phyloP scores from a whole-genome alignment of 2,888 invertebrate genomes.

The Athalia cordata region DNA sequence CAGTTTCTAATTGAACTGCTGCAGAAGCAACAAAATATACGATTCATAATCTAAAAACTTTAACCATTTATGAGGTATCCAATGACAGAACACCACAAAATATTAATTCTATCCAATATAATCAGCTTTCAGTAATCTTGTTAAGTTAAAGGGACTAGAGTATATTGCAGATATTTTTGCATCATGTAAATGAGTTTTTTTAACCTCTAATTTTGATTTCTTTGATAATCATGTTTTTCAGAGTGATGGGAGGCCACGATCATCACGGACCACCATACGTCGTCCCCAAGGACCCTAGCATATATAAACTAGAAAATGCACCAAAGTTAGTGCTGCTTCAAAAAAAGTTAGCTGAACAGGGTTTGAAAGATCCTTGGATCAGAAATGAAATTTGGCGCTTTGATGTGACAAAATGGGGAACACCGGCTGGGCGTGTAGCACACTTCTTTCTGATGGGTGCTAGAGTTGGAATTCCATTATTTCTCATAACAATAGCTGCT shows the following conservation, averaged over 20 bases:
- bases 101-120: too few relatives aligned
- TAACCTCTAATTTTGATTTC: not conserved
- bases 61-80: too few relatives aligned
- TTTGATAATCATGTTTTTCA: slow-evolving; percentile 4
- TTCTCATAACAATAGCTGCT: slow-evolving; percentile 76
- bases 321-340: slow-evolving; percentile 80
- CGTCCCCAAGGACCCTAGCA: slow-evolving; percentile 81
- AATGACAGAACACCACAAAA: too few relatives aligned
- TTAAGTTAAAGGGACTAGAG: too few relatives aligned
- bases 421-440: slow-evolving; percentile 72
- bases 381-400: slow-evolving; percentile 92
- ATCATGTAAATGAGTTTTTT: not conserved
- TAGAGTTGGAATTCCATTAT: slow-evolving; percentile 77
- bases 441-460: slow-evolving; percentile 80
- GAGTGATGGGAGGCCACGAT: slow-evolving; percentile 76
- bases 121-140: too few relatives aligned
- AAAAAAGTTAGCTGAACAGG: slow-evolving; percentile 80
- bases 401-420: slow-evolving; percentile 78
- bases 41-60: too few relatives aligned
- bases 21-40: too few relatives aligned
- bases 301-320: slow-evolving; percentile 84
- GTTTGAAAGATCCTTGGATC: slow-evolving; percentile 91
- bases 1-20: not conserved
- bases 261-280: slow-evolving; percentile 77
- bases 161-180: too few relatives aligned